Conservation (phyloP, 1,140 invertebrate species). For the Pseudobourletiella spinata region DNA sequence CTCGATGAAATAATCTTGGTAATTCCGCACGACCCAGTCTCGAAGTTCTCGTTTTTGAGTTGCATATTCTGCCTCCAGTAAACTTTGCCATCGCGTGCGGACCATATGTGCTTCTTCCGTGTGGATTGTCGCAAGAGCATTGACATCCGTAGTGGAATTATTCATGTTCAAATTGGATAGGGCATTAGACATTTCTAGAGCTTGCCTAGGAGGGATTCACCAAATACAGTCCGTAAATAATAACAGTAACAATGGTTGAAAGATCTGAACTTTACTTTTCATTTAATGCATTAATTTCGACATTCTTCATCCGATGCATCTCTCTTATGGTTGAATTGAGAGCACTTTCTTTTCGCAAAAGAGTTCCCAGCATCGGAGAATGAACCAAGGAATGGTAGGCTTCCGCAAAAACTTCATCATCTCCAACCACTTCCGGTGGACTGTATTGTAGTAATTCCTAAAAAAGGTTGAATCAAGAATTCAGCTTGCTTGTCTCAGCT, state of each 20-base stretch:
- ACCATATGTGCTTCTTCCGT: constrained; percentile 66
- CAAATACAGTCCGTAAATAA: not conserved
- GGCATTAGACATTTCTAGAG: constrained; percentile 65
- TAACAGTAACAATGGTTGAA: not conserved
- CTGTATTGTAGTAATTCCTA: constrained; percentile 40
- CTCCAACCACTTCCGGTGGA: constrained; percentile 55
- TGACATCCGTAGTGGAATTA: constrained; percentile 59
- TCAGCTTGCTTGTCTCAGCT: not conserved
- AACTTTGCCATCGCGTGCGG: constrained; percentile 65
- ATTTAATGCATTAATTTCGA: constrained; percentile 23
- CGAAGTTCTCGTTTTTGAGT: constrained; percentile 63
- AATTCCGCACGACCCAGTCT: constrained; percentile 66
- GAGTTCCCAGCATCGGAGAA: constrained; percentile 65
- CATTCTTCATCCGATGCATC: constrained; percentile 29
- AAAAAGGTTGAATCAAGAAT: not conserved
- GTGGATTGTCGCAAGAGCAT: constrained; percentile 60
- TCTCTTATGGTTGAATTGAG: constrained; percentile 44
- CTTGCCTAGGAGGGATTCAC: constrained; percentile 53
- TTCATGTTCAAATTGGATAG: constrained; percentile 54
- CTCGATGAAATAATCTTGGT: constrained; percentile 55
- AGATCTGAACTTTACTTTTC: no score
- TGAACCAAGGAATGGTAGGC: constrained; percentile 74
- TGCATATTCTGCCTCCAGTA: constrained; percentile 59
- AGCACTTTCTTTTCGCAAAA: constrained; percentile 66
- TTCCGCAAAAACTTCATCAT: constrained; percentile 66